These are phyloP conservation scores for Macaca mulatta DNA, from an alignment of 2,113 vertebrate genomes.

Conservation along the genomic window DNA sequence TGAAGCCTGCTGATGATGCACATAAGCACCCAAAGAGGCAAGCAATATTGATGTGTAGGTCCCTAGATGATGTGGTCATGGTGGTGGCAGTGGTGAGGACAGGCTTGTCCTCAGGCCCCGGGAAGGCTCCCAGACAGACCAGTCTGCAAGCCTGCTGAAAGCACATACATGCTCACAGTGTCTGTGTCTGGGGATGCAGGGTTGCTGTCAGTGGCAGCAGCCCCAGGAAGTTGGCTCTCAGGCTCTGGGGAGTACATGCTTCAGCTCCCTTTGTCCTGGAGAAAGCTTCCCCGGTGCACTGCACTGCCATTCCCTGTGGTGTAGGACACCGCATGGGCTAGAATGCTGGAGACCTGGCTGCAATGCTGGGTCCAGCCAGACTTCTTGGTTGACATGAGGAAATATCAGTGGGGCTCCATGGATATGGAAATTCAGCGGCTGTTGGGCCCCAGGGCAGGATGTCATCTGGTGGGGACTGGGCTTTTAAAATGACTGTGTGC, in stretches of 20 bases:
- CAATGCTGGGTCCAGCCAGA: not conserved
- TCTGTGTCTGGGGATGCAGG: no score
- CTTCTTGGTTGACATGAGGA: not conserved
- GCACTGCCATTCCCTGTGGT: not conserved
- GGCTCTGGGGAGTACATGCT: not conserved
- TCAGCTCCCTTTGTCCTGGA: not conserved
- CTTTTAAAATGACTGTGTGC: not conserved
- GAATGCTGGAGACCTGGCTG: not conserved
- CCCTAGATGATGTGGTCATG: not conserved
- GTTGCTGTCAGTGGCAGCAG: not conserved
- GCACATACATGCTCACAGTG: not conserved
- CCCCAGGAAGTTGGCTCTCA: not conserved
- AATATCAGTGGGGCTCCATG: not conserved
- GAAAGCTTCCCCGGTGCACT: not conserved
- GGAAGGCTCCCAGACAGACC: not conserved
- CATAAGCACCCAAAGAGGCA: no score
- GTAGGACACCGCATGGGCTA: not conserved
- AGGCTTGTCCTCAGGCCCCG: not conserved
- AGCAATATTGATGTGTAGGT: not conserved
- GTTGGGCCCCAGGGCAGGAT: not conserved
- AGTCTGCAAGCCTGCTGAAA: not conserved
- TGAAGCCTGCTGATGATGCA: no score
- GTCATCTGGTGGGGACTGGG: not conserved
- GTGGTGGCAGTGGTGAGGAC: not conserved
- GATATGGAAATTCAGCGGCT: not conserved